Evolutionary conservation across 1,140 invertebrate species (phyloP).

Genomic region (Anastatus disparis): DNA sequence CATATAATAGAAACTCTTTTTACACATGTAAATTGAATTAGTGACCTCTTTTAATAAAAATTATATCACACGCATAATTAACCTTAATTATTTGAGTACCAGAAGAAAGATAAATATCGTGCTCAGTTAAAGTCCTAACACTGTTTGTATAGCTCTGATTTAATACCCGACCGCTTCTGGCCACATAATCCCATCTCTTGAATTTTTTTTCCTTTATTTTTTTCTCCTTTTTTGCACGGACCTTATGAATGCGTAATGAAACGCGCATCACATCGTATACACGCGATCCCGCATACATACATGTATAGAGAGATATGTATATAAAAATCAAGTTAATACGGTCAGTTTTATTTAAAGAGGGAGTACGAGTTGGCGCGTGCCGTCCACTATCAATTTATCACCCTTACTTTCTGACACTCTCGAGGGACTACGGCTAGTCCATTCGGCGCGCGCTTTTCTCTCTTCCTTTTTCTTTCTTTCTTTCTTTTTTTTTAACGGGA

Average conservation of each 20-base stretch:
- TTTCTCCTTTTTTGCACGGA: too few relatives aligned
- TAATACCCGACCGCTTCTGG: background rate
- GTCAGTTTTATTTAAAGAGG: too few relatives aligned
- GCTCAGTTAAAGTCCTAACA: background rate
- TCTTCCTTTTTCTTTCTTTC: slow-evolving; percentile 36
- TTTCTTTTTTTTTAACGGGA: slow-evolving; percentile 35
- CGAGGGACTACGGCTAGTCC: too few relatives aligned
- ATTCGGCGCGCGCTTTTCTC: too few relatives aligned
- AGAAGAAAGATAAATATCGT: slow-evolving; percentile 29
- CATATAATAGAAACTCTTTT: too few relatives aligned
- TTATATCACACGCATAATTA: slow-evolving; percentile 23
- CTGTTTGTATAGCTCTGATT: slow-evolving; percentile 15
- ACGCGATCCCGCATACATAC: background rate
- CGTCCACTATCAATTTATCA: slow-evolving; percentile 68
- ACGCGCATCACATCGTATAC: background rate
- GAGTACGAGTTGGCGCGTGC: slow-evolving; percentile 55
- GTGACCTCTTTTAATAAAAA: too few relatives aligned
- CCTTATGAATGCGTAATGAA: slow-evolving; percentile 13
- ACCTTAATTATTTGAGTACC: slow-evolving; percentile 23
- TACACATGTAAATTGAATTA: too few relatives aligned
- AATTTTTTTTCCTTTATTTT: too few relatives aligned
- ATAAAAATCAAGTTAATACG: too few relatives aligned
- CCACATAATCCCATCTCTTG: slow-evolving; percentile 5
- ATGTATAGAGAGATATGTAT: background rate
- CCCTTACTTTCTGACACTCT: slow-evolving; percentile 39